Conservation (phyloP, 2,797 vertebrate species). For the Fistularia commersonii region DNA sequence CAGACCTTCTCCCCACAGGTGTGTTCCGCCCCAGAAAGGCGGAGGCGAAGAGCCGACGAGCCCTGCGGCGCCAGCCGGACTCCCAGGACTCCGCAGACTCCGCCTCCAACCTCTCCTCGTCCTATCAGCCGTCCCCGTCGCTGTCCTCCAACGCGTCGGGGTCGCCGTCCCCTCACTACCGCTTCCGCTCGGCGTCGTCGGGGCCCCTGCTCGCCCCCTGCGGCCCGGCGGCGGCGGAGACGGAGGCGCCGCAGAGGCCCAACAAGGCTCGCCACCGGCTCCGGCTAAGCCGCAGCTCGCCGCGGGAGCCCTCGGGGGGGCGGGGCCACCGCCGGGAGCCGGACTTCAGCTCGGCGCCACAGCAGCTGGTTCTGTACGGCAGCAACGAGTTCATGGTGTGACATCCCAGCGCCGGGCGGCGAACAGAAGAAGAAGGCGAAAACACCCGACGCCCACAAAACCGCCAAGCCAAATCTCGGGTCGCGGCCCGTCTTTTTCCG, state of each 20-base stretch:
- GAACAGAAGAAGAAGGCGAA: conserved; percentile 13
- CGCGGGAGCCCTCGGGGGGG: conserved; percentile 81
- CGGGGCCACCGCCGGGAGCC: conserved; percentile 76
- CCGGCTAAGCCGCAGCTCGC: conserved; percentile 83
- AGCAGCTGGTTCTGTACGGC: conserved; percentile 86
- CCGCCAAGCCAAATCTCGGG: conserved; percentile 51
- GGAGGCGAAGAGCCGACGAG: conserved; percentile 73
- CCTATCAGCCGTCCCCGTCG: conserved; percentile 71
- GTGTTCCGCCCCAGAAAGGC: conserved; percentile 67
- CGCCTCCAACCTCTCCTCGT: conserved; percentile 66
- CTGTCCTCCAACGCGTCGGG: conserved; percentile 68
- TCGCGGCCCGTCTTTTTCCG: conserved; percentile 34
- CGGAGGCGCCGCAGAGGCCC: conserved; percentile 28
- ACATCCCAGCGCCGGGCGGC: conserved; percentile 33
- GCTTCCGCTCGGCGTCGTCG: conserved; percentile 84
- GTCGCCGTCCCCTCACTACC: conserved; percentile 76
- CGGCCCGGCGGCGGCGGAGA: conserved; percentile 48
- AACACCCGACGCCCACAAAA: conserved; percentile 14
- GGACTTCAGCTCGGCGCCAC: conserved; percentile 74
- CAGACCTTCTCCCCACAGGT: conserved; percentile 28
- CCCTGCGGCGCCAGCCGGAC: conserved; percentile 76
- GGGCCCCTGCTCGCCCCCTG: conserved; percentile 81
- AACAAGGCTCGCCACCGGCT: conserved; percentile 88
- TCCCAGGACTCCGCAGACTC: conserved; percentile 72
- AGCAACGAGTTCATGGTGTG: conserved; percentile 96